Evolutionary conservation across 2,797 vertebrate genomes (phyloP).

Genomic region (Sebastes oblongus): DNA sequence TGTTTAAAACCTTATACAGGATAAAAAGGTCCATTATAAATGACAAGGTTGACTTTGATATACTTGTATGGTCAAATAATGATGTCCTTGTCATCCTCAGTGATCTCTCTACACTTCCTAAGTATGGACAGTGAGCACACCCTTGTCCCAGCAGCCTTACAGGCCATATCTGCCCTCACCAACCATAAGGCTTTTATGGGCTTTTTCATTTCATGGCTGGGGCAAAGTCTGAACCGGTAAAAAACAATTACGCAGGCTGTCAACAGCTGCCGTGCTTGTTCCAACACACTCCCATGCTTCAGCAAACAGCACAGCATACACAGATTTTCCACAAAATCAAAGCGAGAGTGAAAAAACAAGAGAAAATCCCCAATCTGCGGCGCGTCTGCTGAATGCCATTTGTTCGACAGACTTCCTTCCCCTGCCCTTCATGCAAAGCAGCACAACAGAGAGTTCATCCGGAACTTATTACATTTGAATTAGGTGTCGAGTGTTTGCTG

Average conservation of each 20-base stretch:
- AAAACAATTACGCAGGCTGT: constrained; percentile 73
- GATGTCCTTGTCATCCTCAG: neutral
- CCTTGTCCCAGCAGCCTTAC: neutral
- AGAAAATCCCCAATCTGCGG: constrained; percentile 3
- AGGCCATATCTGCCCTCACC: constrained; percentile 34
- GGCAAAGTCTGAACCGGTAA: constrained; percentile 64
- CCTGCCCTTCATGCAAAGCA: constrained; percentile 41
- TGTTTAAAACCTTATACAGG: neutral
- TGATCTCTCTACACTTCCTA: constrained; percentile 19
- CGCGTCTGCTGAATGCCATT: neutral
- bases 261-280: constrained; percentile 53
- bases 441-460: constrained; percentile 26
- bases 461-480: constrained; percentile 40
- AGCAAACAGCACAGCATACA: constrained; percentile 44
- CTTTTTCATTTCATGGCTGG: constrained; percentile 59
- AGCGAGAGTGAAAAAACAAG: constrained; percentile 29
- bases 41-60: neutral
- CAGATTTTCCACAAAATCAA: constrained; percentile 47
- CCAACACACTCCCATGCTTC: constrained; percentile 44
- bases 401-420: neutral
- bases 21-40: neutral
- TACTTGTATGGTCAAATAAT: neutral
- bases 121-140: neutral
- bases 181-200: constrained; percentile 57
- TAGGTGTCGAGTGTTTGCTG: constrained; percentile 10